phyloP scores from a whole-genome alignment of 1,140 invertebrate species.

The Zophobas atratus region DNA sequence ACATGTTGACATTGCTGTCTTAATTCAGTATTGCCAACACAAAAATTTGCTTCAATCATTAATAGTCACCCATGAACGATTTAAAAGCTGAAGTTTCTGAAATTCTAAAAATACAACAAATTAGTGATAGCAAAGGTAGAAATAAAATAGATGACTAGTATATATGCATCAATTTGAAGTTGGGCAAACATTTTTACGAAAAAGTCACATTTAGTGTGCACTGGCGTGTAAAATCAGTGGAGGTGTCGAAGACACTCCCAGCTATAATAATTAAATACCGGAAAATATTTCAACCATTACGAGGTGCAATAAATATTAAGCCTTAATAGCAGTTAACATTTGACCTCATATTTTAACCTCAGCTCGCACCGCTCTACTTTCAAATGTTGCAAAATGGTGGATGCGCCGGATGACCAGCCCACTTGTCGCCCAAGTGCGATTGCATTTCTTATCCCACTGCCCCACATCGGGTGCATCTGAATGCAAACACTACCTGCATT shows the following conservation, averaged over 20 bases:
- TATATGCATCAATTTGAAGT: too few relatives aligned
- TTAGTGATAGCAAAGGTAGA: too few relatives aligned
- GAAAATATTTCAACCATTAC: constrained; percentile 33
- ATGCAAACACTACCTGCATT: constrained; percentile 13
- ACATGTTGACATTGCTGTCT: too few relatives aligned
- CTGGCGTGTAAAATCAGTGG: background rate
- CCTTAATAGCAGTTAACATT: constrained; percentile 30
- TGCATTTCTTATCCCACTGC: constrained; percentile 30
- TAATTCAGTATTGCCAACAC: too few relatives aligned
- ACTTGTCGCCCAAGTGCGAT: constrained; percentile 1
- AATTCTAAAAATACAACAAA: too few relatives aligned
- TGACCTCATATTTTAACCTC: constrained; percentile 30
- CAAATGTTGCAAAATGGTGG: constrained; percentile 38
- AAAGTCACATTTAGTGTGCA: too few relatives aligned
- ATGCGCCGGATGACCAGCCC: constrained; percentile 6
- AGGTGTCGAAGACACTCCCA: constrained; percentile 12
- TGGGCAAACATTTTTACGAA: too few relatives aligned
- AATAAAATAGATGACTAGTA: too few relatives aligned
- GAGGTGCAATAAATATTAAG: constrained; percentile 30
- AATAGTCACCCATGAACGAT: too few relatives aligned
- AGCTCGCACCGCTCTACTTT: constrained; percentile 22
- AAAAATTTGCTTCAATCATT: too few relatives aligned
- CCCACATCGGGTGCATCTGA: constrained; percentile 17
- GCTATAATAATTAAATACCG: constrained; percentile 28
- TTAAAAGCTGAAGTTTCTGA: too few relatives aligned